A percentile compares a stretch with the other conserved stretches of the same genome.
Evolutionary conservation across 2,888 invertebrate genomes (phyloP).

Genomic region (Macroteleia sp.): DNA sequence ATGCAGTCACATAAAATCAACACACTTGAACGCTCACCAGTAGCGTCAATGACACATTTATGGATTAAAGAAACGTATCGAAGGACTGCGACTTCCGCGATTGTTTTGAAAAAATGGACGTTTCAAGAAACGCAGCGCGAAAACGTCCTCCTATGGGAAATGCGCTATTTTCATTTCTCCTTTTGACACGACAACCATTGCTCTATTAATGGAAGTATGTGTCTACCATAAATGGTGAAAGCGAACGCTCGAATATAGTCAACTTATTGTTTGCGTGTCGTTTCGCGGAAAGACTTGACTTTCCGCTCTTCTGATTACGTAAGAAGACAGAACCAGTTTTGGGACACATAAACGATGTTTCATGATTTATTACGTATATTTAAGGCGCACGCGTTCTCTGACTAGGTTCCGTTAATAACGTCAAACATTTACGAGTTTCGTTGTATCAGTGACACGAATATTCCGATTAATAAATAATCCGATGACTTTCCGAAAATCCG

Average conservation of each 20-base stretch:
- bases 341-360: constrained; percentile 64
- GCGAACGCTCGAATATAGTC: constrained; percentile 70
- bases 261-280: constrained; percentile 75
- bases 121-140: too few species aligned
- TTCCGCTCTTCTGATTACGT: constrained; percentile 75
- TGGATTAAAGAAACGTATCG: too few species aligned
- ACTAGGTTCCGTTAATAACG: constrained; percentile 21
- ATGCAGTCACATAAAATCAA: too few species aligned
- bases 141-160: constrained; percentile 42
- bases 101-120: too few species aligned
- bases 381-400: constrained; percentile 19
- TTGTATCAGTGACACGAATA: not conserved
- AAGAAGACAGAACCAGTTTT: constrained; percentile 74
- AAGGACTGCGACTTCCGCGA: too few species aligned
- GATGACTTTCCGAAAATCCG: not conserved
- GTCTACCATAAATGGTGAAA: constrained; percentile 75
- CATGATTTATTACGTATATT: constrained; percentile 34
- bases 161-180: constrained; percentile 46
- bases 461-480: not conserved
- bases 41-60: too few species aligned
- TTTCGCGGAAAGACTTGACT: constrained; percentile 75
- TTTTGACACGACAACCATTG: constrained; percentile 42
- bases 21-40: too few species aligned
- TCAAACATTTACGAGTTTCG: not conserved
- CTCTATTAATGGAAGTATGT: constrained; percentile 52